A percentile compares a stretch with the other conserved stretches of the same genome.
These are phyloP conservation scores for Cinclus mexicanus DNA, from an alignment of 2,113 vertebrate genomes.

Conservation along the genomic window DNA sequence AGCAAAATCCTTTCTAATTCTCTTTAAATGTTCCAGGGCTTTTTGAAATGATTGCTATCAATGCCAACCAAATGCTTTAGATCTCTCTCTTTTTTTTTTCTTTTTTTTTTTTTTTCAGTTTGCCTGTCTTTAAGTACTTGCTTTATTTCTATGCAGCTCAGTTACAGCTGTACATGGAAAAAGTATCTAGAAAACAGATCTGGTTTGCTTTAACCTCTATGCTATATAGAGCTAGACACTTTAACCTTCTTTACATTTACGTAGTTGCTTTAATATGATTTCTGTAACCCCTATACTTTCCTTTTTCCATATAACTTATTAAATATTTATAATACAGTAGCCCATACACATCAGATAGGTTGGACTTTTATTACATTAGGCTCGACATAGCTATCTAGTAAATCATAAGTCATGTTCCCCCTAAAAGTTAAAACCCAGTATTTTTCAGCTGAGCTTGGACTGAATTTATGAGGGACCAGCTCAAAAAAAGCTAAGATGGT, in stretches of 20 bases:
- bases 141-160: constrained; percentile 12
- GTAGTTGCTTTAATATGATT: constrained; percentile 25
- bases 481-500: not conserved
- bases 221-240: constrained; percentile 13
- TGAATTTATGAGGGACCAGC: not conserved
- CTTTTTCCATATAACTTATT: not conserved
- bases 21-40: constrained; percentile 66
- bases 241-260: constrained; percentile 27
- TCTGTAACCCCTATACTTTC: not conserved
- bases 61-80: constrained; percentile 55
- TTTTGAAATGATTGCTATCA: constrained; percentile 65
- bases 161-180: constrained; percentile 17
- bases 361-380: not conserved
- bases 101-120: not conserved
- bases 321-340: constrained; percentile 46
- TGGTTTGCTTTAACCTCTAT: constrained; percentile 57
- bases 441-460: not conserved
- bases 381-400: not conserved
- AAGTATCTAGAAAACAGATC: constrained; percentile 12
- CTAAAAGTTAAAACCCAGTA: not conserved
- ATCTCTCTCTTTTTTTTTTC: not conserved
- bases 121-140: constrained; percentile 50
- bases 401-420: not conserved
- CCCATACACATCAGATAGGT: not conserved
- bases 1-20: constrained; percentile 66